Conservation (phyloP, 2,888 invertebrate genomes). For the Listrodromus nycthemerus region DNA sequence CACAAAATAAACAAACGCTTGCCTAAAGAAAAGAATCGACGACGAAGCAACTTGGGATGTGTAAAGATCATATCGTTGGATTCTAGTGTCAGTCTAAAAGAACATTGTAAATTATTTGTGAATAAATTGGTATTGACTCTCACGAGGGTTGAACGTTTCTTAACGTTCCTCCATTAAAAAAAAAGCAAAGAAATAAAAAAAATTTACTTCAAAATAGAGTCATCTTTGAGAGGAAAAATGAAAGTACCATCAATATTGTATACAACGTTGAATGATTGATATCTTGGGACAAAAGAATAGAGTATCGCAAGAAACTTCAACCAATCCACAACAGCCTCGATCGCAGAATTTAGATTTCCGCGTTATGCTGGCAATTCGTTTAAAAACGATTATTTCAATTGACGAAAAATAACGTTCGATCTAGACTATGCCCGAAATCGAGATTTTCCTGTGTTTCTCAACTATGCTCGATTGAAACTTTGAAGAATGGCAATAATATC, state of each 20-base stretch:
- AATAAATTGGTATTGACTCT: slow-evolving; percentile 17
- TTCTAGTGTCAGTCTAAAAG: slow-evolving; percentile 41
- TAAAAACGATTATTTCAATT: background rate
- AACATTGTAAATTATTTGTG: slow-evolving; percentile 50
- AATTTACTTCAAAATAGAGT: background rate
- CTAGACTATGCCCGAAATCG: background rate
- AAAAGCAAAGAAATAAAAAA: background rate
- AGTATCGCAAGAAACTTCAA: slow-evolving; percentile 13
- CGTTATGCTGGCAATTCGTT: background rate
- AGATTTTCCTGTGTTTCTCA: slow-evolving; percentile 24
- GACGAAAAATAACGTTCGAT: background rate
- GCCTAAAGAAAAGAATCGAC: slow-evolving; percentile 41
- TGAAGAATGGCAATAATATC: slow-evolving; percentile 46
- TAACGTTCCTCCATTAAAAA: background rate
- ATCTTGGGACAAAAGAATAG: slow-evolving; percentile 24
- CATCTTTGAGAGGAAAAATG: background rate
- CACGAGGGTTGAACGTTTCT: slow-evolving; percentile 20
- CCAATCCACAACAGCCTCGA: slow-evolving; percentile 1
- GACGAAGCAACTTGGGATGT: slow-evolving; percentile 9
- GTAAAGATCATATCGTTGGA: slow-evolving; percentile 47
- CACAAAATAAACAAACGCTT: slow-evolving; percentile 53
- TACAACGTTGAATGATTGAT: slow-evolving; percentile 6
- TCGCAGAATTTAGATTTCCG: background rate
- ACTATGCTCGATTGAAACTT: slow-evolving; percentile 61
- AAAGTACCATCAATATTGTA: slow-evolving; percentile 12